A percentile compares a stretch with the other conserved stretches of the same genome.
phyloP scores from a whole-genome alignment of 2,888 invertebrate genomes.

The Platycnemis pennipes region DNA sequence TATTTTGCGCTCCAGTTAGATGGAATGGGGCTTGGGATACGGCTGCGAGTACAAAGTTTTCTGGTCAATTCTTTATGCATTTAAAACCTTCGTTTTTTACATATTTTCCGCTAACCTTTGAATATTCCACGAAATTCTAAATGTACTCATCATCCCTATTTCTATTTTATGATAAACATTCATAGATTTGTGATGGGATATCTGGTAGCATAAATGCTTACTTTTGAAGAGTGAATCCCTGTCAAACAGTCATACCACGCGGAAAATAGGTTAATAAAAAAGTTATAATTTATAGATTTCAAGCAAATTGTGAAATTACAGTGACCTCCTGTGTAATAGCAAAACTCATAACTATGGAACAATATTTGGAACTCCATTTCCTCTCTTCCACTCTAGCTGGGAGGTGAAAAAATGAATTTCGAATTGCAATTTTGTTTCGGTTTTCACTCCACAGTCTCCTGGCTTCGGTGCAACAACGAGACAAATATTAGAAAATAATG shows the following conservation, averaged over 20 bases:
- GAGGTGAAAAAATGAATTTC: not conserved
- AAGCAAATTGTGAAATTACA: too few species aligned
- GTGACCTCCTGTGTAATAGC: too few species aligned
- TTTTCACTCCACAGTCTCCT: not conserved
- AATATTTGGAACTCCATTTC: not conserved
- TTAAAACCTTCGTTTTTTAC: not conserved
- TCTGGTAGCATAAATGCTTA: too few species aligned
- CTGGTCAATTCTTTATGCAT: not conserved
- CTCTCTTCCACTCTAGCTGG: not conserved
- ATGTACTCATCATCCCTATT: too few species aligned
- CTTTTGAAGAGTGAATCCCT: too few species aligned
- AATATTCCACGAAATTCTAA: not conserved
- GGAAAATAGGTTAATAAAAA: too few species aligned
- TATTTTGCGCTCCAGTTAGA: constrained; percentile 3
- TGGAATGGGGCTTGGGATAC: not conserved
- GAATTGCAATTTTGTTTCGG: not conserved
- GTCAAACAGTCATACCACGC: too few species aligned
- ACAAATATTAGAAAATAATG: not conserved
- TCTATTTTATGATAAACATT: too few species aligned
- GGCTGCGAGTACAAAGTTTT: not conserved
- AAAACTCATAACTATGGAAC: not conserved
- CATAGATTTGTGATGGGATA: too few species aligned
- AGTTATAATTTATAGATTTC: too few species aligned
- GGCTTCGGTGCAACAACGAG: not conserved
- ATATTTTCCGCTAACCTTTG: not conserved